Percentiles rank a stretch among this genome's conserved stretches.
Conservation (phyloP, 2,113 vertebrate genomes). For the Myrmecophaga tridactyla region DNA sequence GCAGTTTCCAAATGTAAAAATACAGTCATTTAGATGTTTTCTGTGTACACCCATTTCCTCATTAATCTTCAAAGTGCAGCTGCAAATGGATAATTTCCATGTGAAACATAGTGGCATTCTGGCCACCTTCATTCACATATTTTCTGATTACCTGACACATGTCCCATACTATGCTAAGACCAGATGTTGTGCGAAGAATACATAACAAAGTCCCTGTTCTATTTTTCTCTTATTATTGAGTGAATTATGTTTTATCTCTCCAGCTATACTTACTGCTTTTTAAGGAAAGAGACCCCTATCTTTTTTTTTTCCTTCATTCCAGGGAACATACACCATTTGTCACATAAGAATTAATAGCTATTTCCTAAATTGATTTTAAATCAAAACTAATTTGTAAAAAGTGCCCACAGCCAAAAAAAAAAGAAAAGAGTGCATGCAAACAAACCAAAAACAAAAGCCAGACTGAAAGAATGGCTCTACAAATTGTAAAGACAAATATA, state of each 20-base stretch:
- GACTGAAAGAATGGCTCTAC: background rate
- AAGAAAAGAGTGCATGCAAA: background rate
- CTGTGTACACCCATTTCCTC: slow-evolving; percentile 55
- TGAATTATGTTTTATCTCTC: background rate
- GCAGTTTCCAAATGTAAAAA: slow-evolving; percentile 38
- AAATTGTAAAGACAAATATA: background rate
- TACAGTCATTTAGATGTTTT: slow-evolving; percentile 59
- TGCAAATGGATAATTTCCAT: slow-evolving; percentile 44
- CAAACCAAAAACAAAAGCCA: background rate
- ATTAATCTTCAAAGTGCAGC: slow-evolving; percentile 52
- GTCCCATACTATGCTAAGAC: background rate
- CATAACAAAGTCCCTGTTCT: background rate
- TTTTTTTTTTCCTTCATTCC: background rate
- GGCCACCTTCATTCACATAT: background rate
- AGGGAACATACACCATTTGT: background rate
- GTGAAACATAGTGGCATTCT: background rate
- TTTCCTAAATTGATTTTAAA: background rate
- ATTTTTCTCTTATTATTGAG: background rate
- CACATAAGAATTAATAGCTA: background rate
- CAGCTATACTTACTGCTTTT: background rate
- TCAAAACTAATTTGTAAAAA: slow-evolving; percentile 26
- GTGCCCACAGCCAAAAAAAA: background rate
- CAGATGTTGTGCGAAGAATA: background rate
- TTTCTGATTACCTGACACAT: background rate
- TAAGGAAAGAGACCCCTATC: background rate